Base-by-base conservation (phyloP, 2,797 vertebrate genomes). In the Sciurus vulgaris region DNA sequence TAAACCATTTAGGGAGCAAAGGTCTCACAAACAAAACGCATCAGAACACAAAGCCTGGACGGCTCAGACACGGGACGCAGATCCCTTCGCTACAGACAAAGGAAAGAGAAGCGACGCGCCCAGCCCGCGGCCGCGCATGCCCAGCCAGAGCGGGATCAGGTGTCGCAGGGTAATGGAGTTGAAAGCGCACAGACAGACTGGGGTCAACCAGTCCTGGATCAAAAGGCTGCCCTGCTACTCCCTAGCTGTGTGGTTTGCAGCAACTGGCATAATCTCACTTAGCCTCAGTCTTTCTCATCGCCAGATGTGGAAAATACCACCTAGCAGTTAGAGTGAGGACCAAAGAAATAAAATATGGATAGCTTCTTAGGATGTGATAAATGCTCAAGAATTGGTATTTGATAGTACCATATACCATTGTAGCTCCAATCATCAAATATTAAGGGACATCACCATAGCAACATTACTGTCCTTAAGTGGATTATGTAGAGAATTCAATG, bases 261-360 rank as follows among this genome's bases (percentile, higher is more conserved):
- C 90, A 17, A 61, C 22, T 5, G 47, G 30, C 44, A 30, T 59
- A 11, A 38, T 49, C 33, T 38, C 59, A 35, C 63, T 41, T 41
- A 14, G 82, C 67, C 76, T 95, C 51, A 11, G 92, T 90, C 88
- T 67, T 93, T 95, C 93, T 72, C 33, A 14, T 73, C 54, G 61
- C 69, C 59, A 56, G 44, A 72, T 44, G 77, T 88, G 90, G 84
- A 41, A 73, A 86, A 49, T 17, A 41, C n/a, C 94, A 35, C 76
- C 65, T 35, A 30, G 51, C n/a, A 38, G 38, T 61, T 84, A 49
- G 4, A 30, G 59, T 73, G 69, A 65, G 33, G 41, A 33, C 85
- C 35, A 15, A 72, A 84, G 54, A 65, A 67, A 69, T 1, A 81
- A 47, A 54, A 5, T 24, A 3, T 28, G 14, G 1, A 15, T 4